Base-by-base conservation (phyloP, 1,140 invertebrate genomes). In the Antheraea mylitta region DNA sequence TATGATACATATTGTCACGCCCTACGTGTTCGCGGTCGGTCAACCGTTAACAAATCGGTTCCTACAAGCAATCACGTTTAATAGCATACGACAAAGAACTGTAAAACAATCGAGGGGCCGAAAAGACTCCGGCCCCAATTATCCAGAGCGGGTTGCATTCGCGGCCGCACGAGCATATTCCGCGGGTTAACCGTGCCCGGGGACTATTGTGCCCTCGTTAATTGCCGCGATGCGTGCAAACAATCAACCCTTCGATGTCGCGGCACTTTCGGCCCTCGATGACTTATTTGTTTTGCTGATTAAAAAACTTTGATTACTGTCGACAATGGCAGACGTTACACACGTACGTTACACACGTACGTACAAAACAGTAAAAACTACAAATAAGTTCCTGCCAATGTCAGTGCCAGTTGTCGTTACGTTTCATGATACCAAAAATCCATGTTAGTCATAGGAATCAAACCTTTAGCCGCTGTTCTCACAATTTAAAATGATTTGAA, bases 91-190 rank as follows among this genome's bases (percentile, higher is more conserved):
- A 67, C 66, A 61, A 67, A 67, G 58, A 45, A 16, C 37, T 13
- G 58, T 18, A 16, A 67, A 67, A 67, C 66, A 67, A 67, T 67
- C 19, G 59, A 37, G 66, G 70, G 63, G 18, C 7, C 36, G n/a
- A 22, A 65, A 65, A 65, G 45, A 65, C 42, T 45, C 63, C 37
- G 61, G 59, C 30, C 38, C 36, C 64, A 58, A 63, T 66, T 68
- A 30, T 62, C 36, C n/a, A 18, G 48, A 63, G 63, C 45, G 67
- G 38, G 53, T 45, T n/a, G 45, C 61, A 76, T 69, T 64, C 19
- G 58, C 65, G 68, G 60, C 68, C 74, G 58, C 74, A 73, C 72
- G 67, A 77, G 65, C 75, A 77, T 77, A 77, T 77, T 77, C 67
- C 69, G 59, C 72, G 69, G 69, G 70, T 73, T 75, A 72, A 63